Conservation (phyloP, 2,888 invertebrate species). For the Stenoptilia bipunctidactyla region DNA sequence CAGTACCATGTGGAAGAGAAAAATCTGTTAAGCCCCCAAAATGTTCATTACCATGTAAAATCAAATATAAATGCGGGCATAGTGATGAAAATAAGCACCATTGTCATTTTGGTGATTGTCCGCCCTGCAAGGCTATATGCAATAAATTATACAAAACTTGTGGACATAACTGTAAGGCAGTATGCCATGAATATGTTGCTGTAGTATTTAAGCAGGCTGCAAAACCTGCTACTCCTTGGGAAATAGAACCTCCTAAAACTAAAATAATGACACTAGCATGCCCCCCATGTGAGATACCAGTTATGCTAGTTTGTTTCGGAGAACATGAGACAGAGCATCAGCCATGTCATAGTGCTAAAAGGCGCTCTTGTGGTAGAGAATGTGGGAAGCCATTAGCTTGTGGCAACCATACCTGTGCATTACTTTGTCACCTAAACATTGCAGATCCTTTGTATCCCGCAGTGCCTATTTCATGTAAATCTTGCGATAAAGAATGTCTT, state of each 20-base stretch:
- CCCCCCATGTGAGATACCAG: constrained; percentile 78
- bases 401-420: constrained; percentile 81
- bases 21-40: constrained; percentile 82
- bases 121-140: constrained; percentile 85
- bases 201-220: constrained; percentile 71
- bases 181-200: constrained; percentile 83
- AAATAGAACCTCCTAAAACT: constrained; percentile 61
- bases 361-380: constrained; percentile 82
- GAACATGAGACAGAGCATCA: constrained; percentile 77
- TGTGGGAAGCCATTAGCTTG: constrained; percentile 83
- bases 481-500: constrained; percentile 67
- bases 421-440: constrained; percentile 76
- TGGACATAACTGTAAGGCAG: constrained; percentile 76
- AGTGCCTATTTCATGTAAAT: constrained; percentile 52
- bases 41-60: constrained; percentile 81
- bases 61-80: constrained; percentile 90
- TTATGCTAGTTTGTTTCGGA: constrained; percentile 80
- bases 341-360: constrained; percentile 78
- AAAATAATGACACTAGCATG: constrained; percentile 73
- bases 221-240: constrained; percentile 78
- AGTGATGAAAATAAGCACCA: constrained; percentile 76
- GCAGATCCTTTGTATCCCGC: constrained; percentile 45
- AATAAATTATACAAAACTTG: constrained; percentile 69
- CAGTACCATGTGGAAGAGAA: constrained; percentile 89
- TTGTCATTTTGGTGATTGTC: constrained; percentile 88